phyloP scores from a whole-genome alignment of 2,888 invertebrate species.

The Mythimna ferrago region DNA sequence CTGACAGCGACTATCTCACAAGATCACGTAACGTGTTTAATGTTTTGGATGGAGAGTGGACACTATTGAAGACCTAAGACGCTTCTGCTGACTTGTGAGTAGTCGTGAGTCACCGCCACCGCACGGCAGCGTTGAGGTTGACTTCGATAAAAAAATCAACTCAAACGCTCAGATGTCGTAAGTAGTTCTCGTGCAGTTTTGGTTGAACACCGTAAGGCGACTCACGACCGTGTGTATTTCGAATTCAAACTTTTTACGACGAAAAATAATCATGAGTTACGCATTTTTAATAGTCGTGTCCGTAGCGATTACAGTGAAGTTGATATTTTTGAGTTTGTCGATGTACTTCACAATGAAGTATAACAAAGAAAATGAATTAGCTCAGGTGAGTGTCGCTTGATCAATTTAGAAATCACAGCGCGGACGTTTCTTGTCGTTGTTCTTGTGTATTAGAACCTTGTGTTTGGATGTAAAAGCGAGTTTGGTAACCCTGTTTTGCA shows the following conservation, averaged over 20 bases:
- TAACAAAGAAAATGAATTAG: constrained; percentile 64
- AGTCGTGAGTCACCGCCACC: constrained; percentile 60
- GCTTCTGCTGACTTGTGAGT: constrained; percentile 70
- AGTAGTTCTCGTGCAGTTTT: constrained; percentile 77
- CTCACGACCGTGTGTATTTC: constrained; percentile 61
- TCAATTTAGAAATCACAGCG: constrained; percentile 57
- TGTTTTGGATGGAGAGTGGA: constrained; percentile 29
- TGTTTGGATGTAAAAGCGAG: constrained; percentile 27
- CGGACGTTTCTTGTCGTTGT: constrained; percentile 22
- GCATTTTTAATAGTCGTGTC: constrained; percentile 86
- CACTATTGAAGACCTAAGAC: constrained; percentile 50
- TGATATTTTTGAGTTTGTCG: constrained; percentile 85
- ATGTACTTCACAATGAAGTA: constrained; percentile 82
- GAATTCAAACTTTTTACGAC: constrained; percentile 26
- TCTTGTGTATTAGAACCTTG: constrained; percentile 38
- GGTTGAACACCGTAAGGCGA: constrained; percentile 68
- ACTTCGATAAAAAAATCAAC: constrained; percentile 80
- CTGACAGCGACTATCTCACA: constrained; percentile 8
- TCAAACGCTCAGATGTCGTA: constrained; percentile 69
- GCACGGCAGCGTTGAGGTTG: constrained; percentile 68
- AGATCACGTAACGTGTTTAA: constrained; percentile 11
- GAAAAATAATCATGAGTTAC: constrained; percentile 72
- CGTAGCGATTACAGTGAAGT: constrained; percentile 83
- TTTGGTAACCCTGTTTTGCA: constrained; percentile 36
- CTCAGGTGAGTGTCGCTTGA: constrained; percentile 72